Conservation (phyloP, 2,888 invertebrate genomes). For the Orthosia gothica region DNA sequence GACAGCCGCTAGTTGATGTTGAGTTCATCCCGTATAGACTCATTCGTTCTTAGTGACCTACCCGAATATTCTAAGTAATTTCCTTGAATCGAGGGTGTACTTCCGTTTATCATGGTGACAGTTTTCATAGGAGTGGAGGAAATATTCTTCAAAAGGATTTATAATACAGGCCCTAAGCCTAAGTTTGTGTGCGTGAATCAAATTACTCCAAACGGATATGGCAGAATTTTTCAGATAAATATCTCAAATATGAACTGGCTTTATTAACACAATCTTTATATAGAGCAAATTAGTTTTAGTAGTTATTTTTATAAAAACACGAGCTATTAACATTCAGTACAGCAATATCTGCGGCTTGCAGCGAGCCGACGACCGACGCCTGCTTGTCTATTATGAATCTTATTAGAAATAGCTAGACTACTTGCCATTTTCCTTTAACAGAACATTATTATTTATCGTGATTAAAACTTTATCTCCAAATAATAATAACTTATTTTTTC, state of each 20-base stretch:
- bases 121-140: not conserved
- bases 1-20: not conserved
- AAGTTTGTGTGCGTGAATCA: slow-evolving; percentile 79
- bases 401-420: slow-evolving; percentile 40
- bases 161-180: not conserved
- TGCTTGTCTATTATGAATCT: slow-evolving; percentile 58
- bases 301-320: slow-evolving; percentile 45
- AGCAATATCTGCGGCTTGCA: slow-evolving; percentile 33
- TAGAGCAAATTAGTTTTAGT: slow-evolving; percentile 55
- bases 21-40: not conserved
- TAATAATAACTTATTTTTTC: slow-evolving; percentile 9
- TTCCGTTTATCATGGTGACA: not conserved
- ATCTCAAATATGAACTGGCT: slow-evolving; percentile 78
- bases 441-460: slow-evolving; percentile 4
- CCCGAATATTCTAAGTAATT: not conserved
- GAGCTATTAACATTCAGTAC: slow-evolving; percentile 51
- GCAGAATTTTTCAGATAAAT: slow-evolving; percentile 88
- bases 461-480: not conserved
- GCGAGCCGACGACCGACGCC: slow-evolving; percentile 49
- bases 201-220: slow-evolving; percentile 90
- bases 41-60: not conserved
- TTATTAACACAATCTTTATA: slow-evolving; percentile 51
- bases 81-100: not conserved
- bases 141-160: not conserved
- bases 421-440: slow-evolving; percentile 16